These are phyloP conservation scores for Hassar affinis DNA, from an alignment of 2,113 vertebrate genomes.

Conservation along the genomic window DNA sequence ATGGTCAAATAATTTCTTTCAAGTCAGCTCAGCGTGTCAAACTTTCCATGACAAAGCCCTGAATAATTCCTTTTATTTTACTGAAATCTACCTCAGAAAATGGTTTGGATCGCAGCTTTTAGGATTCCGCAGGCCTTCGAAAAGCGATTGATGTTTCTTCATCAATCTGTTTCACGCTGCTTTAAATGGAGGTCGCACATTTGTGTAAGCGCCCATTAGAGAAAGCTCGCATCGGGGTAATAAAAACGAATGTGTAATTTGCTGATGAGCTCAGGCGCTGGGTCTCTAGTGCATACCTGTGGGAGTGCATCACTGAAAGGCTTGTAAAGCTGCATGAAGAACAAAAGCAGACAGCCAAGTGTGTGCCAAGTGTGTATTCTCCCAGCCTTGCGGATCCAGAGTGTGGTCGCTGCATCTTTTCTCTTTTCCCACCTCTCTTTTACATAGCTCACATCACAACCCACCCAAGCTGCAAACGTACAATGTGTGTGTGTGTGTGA, in stretches of 20 bases:
- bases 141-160: conserved; percentile 7
- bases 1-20: conserved; percentile 37
- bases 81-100: conserved; percentile 19
- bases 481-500: not conserved
- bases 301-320: conserved; percentile 40
- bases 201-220: not conserved
- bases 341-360: conserved; percentile 37
- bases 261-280: conserved; percentile 26
- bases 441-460: conserved; percentile 43
- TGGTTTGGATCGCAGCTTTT: conserved; percentile 7
- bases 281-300: conserved; percentile 39
- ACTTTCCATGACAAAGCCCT: conserved; percentile 43
- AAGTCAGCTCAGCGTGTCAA: conserved; percentile 42
- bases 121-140: not conserved
- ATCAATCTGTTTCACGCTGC: conserved; percentile 19
- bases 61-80: conserved; percentile 38
- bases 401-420: not conserved
- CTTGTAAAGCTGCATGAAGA: conserved; percentile 45
- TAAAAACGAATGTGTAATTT: conserved; percentile 16
- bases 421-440: conserved; percentile 16
- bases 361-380: conserved; percentile 51
- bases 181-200: not conserved
- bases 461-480: conserved; percentile 24
- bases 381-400: conserved; percentile 28
- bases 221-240: not conserved